Conservation (phyloP, 2,797 vertebrate species). For the Dermochelys coriacea region DNA sequence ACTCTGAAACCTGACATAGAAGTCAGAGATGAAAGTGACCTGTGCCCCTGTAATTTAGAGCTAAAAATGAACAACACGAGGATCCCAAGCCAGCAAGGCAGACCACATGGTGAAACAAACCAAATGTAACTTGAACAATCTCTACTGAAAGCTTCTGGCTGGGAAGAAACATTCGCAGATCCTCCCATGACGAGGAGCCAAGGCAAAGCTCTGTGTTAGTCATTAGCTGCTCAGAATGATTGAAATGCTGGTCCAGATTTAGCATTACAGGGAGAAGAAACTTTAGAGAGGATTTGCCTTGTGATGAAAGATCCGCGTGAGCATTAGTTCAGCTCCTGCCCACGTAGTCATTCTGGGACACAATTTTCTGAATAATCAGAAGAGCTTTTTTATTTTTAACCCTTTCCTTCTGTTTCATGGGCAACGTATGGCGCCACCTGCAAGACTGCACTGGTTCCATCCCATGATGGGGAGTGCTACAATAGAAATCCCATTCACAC, state of each 20-base stretch:
- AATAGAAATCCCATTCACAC: background rate
- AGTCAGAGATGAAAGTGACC: too few relatives aligned
- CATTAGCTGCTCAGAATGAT: background rate
- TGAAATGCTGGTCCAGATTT: background rate
- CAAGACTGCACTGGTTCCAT: background rate
- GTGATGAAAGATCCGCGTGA: background rate
- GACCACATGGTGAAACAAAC: background rate
- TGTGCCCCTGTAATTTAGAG: background rate
- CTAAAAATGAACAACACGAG: background rate
- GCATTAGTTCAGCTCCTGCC: conserved; percentile 23
- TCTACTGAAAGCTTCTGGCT: background rate
- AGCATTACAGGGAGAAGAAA: background rate
- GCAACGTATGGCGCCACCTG: background rate
- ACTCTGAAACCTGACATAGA: too few relatives aligned
- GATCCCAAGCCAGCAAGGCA: background rate
- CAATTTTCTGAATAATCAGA: background rate
- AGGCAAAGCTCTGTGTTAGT: background rate
- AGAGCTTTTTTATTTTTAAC: background rate
- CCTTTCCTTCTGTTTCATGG: background rate
- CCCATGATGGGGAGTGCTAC: background rate
- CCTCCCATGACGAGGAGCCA: background rate
- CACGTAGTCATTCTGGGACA: background rate
- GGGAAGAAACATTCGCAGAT: background rate
- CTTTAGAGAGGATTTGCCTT: background rate
- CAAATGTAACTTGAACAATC: background rate